Conservation (phyloP, 2,888 invertebrate genomes). For the Plebejus anna region DNA sequence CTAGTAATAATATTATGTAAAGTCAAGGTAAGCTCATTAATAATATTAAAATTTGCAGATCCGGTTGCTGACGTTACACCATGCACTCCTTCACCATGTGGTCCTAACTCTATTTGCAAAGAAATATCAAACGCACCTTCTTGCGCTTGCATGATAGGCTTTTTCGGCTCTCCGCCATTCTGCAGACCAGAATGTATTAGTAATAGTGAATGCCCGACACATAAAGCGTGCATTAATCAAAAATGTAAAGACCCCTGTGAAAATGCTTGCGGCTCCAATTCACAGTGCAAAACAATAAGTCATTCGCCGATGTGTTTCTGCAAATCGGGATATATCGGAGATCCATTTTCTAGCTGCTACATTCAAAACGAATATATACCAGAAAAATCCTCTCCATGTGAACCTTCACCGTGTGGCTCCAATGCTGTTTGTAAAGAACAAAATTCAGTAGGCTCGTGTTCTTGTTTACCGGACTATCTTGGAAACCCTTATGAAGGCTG, state of each 20-base stretch:
- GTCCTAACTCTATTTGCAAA: conserved; percentile 82
- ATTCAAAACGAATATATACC: conserved; percentile 59
- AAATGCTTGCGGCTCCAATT: conserved; percentile 85
- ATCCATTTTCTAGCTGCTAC: conserved; percentile 83
- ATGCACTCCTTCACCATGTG: conserved; percentile 85
- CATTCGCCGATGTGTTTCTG: conserved; percentile 89
- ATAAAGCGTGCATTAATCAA: conserved; percentile 83
- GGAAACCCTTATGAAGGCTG: conserved; percentile 91
- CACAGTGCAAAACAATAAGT: conserved; percentile 85
- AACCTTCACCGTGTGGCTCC: conserved; percentile 82
- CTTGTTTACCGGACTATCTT: conserved; percentile 84
- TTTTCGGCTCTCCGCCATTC: conserved; percentile 86
- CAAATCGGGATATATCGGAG: conserved; percentile 82
- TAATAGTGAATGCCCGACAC: conserved; percentile 83
- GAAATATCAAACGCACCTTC: conserved; percentile 79
- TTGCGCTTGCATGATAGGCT: conserved; percentile 84
- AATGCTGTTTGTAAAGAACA: conserved; percentile 82
- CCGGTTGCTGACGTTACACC: conserved; percentile 79
- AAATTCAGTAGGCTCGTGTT: conserved; percentile 82
- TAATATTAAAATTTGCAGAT: conserved; percentile 53
- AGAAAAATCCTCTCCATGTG: conserved; percentile 77
- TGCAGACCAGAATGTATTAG: conserved; percentile 87
- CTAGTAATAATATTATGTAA: neutral
- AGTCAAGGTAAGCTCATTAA: neutral
- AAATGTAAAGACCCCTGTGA: conserved; percentile 84